Base-by-base conservation (phyloP, 2,797 vertebrate genomes). In the Enteromius mattozi region DNA sequence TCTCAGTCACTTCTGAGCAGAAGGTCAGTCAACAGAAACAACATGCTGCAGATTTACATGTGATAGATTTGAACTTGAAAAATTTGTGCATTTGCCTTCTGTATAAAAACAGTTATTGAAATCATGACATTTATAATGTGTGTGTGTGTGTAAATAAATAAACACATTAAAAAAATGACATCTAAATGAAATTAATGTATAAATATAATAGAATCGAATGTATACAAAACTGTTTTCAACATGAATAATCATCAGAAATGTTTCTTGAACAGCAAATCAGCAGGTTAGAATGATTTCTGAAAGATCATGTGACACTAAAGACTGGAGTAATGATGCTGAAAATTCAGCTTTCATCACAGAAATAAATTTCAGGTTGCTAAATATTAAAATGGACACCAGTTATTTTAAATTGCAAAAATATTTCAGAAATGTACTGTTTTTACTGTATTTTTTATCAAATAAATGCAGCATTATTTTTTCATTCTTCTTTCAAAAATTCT, bases 1-100 rank as follows among this genome's bases (percentile, higher is more conserved):
- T 99, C 88, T 98, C 98, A 0, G 97, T 96, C 89, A 98, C 95
- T 0, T 97, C 98, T 0, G 98, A 99, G 1, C 96, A 98, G 89
- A 99, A 99, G 97, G 98, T 99, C 90, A 82, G 83, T 45, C 14
- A 7, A 27, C 27, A 37, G 40, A 49, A 63, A 80, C 45, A 51
- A 24, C 69, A n/a, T 4, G 14, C 37, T 24, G 19, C 37, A 42
- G 8, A 71, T 47, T 24, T 40, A 40, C 33, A 69, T 0, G 7
- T 40, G 45, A 47, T 69, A 10, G 30, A 35, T 9, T 12, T 69
- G 21, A 24, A n/a, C 21, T n/a, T n/a, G 21, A 10, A 9, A n/a
- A 10, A 56, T 56, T 1, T 56, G 54, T 56, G 54, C 54, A 56
- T 56, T 56, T 56, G 54, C 54, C 21, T 56, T n/a, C 8, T 56